Conservation (phyloP, 1,140 invertebrate genomes). For the Scaptomyza montana region DNA sequence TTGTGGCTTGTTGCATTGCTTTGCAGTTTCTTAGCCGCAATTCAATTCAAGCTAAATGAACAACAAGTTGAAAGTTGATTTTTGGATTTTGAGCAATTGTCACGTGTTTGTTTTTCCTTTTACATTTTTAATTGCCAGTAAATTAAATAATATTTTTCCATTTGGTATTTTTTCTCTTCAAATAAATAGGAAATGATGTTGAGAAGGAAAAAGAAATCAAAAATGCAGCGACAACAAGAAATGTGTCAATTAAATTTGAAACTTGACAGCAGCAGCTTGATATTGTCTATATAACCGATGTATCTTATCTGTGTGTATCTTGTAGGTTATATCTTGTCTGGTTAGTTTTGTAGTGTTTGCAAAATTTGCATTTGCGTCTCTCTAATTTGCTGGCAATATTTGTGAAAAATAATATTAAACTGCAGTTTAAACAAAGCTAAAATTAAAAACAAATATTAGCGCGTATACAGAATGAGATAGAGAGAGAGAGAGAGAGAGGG, state of each 20-base stretch:
- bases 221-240: slow-evolving; percentile 46
- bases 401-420: slow-evolving; percentile 82
- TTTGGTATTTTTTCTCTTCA: neutral
- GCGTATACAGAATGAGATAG: slow-evolving; percentile 37
- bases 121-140: slow-evolving; percentile 36
- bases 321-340: slow-evolving; percentile 20
- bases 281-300: slow-evolving; percentile 37
- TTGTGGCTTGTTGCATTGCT: slow-evolving; percentile 5
- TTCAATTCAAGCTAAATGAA: slow-evolving; percentile 53
- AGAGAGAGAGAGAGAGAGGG: slow-evolving; percentile 4
- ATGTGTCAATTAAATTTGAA: slow-evolving; percentile 81
- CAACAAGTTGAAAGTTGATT: slow-evolving; percentile 59
- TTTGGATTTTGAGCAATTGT: slow-evolving; percentile 51
- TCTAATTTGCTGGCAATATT: slow-evolving; percentile 77
- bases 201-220: neutral
- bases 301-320: slow-evolving; percentile 17
- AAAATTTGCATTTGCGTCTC: slow-evolving; percentile 57
- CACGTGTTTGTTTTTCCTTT: slow-evolving; percentile 35
- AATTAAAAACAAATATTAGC: slow-evolving; percentile 82
- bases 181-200: slow-evolving; percentile 19
- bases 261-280: slow-evolving; percentile 61
- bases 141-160: slow-evolving; percentile 37
- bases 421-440: slow-evolving; percentile 82
- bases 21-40: slow-evolving; percentile 31
- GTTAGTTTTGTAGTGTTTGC: slow-evolving; percentile 26